Evolutionary conservation across 1,140 invertebrate species (phyloP).

Genomic region (Lordiphosa mommai): DNA sequence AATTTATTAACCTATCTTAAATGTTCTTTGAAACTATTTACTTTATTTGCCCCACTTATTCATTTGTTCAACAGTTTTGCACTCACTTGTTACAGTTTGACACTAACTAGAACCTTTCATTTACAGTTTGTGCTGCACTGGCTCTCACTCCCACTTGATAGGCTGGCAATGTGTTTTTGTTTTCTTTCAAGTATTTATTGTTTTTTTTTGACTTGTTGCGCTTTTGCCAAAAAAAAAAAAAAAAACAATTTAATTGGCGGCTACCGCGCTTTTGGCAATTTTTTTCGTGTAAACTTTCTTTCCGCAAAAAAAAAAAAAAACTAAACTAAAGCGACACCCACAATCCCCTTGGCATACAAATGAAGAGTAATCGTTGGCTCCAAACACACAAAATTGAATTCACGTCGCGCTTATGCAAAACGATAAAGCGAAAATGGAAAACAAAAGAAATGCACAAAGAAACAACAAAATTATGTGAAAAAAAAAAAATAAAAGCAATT

Average conservation of each 20-base stretch:
- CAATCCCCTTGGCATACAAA: constrained; percentile 31
- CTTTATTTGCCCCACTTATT: too few relatives aligned
- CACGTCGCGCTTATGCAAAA: constrained; percentile 25
- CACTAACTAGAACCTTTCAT: not conserved
- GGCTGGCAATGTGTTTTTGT: constrained; percentile 1
- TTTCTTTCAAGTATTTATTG: constrained; percentile 5
- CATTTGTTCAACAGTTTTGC: too few relatives aligned
- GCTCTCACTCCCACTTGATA: not conserved
- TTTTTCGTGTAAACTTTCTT: constrained; percentile 25
- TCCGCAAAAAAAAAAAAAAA: constrained; percentile 23
- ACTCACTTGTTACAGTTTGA: too few relatives aligned
- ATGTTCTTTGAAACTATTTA: too few relatives aligned
- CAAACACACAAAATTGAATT: constrained; percentile 10
- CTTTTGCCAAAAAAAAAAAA: constrained; percentile 13
- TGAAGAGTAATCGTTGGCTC: constrained; percentile 29
- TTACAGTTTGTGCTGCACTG: not conserved
- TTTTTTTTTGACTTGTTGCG: constrained; percentile 18
- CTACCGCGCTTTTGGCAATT: constrained; percentile 7
- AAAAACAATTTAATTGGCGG: constrained; percentile 28
- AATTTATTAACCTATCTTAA: too few relatives aligned
- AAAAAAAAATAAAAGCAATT: constrained; percentile 35
- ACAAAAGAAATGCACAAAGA: constrained; percentile 4
- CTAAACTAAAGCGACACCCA: constrained; percentile 16
- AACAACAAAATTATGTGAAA: constrained; percentile 21
- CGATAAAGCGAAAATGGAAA: not conserved